phyloP scores from a whole-genome alignment of 1,140 invertebrate species.

The Proctacanthus coquilletti region DNA sequence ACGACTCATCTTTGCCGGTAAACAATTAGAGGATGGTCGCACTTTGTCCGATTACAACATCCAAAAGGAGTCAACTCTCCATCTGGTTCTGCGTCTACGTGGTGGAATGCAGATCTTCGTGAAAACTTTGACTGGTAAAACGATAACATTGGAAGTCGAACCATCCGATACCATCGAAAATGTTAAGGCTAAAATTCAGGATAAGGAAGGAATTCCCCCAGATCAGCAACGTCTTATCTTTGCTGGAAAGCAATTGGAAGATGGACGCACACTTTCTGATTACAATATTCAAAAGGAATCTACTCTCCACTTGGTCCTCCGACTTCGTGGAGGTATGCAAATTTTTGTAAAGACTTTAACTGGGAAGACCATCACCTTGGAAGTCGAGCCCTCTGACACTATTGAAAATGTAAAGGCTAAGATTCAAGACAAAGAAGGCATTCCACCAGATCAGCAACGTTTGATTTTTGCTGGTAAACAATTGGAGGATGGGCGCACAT shows the following conservation, averaged over 20 bases:
- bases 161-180: slow-evolving; percentile 63
- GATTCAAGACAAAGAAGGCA: slow-evolving; percentile 49
- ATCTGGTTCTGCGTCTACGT: slow-evolving; percentile 67
- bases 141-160: slow-evolving; percentile 60
- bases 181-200: slow-evolving; percentile 65
- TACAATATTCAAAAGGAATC: slow-evolving; percentile 82
- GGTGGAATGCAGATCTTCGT: slow-evolving; percentile 73
- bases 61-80: slow-evolving; percentile 81
- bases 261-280: slow-evolving; percentile 44
- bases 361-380: slow-evolving; percentile 50
- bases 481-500: slow-evolving; percentile 48
- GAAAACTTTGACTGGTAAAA: slow-evolving; percentile 60
- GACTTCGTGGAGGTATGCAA: slow-evolving; percentile 53
- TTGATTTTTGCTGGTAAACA: slow-evolving; percentile 51
- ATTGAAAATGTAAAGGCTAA: slow-evolving; percentile 58
- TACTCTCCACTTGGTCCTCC: slow-evolving; percentile 71
- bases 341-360: slow-evolving; percentile 53
- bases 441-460: slow-evolving; percentile 42
- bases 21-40: slow-evolving; percentile 57
- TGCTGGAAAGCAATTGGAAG: slow-evolving; percentile 56
- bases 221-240: slow-evolving; percentile 55
- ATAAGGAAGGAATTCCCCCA: slow-evolving; percentile 53
- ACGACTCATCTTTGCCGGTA: slow-evolving; percentile 46
- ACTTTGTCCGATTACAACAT: slow-evolving; percentile 70
- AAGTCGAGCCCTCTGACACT: slow-evolving; percentile 50